These are phyloP conservation scores for Sarcophaga peregrina DNA, from an alignment of 1,140 invertebrate genomes.

Conservation along the genomic window DNA sequence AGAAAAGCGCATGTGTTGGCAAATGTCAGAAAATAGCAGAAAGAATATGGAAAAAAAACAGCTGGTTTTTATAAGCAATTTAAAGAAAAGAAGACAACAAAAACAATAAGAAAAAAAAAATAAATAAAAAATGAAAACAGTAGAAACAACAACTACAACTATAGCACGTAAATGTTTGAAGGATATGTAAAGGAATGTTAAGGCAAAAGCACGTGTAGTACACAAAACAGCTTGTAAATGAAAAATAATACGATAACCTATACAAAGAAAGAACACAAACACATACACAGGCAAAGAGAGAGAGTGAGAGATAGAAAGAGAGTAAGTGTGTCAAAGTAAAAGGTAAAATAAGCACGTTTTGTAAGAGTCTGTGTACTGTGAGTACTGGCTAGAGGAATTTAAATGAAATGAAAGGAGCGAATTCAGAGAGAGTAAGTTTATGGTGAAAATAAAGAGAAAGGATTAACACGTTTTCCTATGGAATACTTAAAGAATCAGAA, in stretches of 20 bases:
- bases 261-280: not conserved
- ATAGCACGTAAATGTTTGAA: no score
- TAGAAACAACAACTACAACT: no score
- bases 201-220: not conserved
- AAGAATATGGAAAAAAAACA: not conserved
- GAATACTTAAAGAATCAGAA: not conserved
- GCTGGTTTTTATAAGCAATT: not conserved
- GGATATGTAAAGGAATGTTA: not conserved
- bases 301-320: not conserved
- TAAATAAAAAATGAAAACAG: no score
- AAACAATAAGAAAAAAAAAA: no score
- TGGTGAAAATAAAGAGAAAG: no score
- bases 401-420: no score
- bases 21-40: not conserved
- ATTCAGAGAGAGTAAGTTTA: no score
- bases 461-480: no score
- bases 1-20: not conserved
- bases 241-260: no score
- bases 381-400: no score
- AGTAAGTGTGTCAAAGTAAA: constrained; percentile 9
- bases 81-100: not conserved
- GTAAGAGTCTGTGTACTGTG: no score
- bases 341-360: not conserved
- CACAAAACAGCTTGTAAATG: no score
- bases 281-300: not conserved